Base-by-base conservation (phyloP, 2,113 vertebrate genomes). In the Larimichthys polyactis region DNA sequence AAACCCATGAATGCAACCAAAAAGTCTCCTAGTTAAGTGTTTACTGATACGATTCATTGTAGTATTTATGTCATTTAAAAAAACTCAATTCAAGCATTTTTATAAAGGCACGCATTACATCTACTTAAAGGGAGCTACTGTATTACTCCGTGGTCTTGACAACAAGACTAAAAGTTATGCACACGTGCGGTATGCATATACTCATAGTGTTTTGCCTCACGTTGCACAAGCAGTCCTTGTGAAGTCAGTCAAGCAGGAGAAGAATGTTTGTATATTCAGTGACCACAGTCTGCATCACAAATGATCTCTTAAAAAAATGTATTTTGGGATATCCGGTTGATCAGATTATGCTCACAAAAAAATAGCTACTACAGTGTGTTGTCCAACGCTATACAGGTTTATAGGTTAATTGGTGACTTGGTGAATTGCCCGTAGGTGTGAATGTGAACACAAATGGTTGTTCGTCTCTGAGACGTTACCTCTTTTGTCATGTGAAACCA, bases 1-100 rank as follows among this genome's bases (percentile, higher is more conserved):
- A 78, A 86, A 87, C 72, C 7, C 54, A 24, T 62, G 44, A 85
- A 46, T 72, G 46, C 15, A 65, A 11, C 15, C 44, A 46, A 27
- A 22, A 22, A 1, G 14, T 58, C n/a, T 27, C 24, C 27, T 14
- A 4, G 17, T 5, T 1, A 36, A 55, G 24, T 32, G 48, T 66
- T 59, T 16, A 36, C 52, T 14, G 11, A 16, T 20, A 52, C 4
- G 14, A 44, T 32, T 19, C 22, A 57, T 7, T 66, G 58, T 11
- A 40, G 27, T 59, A 74, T 74, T 80, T 63, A 59, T 49, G 52
- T 1, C 2, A 17, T 58, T 51, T 19, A 17, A 58, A 73, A 5
- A 20, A 8, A 16, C 51, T 75, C 44, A 19, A 9, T 27, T 10
- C n/a, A 43, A 65, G 36, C n/a, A 64, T 22, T 43, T 69, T 20